Evolutionary conservation across 1,140 invertebrate genomes (phyloP).

Genomic region (Coptotermes formosanus): DNA sequence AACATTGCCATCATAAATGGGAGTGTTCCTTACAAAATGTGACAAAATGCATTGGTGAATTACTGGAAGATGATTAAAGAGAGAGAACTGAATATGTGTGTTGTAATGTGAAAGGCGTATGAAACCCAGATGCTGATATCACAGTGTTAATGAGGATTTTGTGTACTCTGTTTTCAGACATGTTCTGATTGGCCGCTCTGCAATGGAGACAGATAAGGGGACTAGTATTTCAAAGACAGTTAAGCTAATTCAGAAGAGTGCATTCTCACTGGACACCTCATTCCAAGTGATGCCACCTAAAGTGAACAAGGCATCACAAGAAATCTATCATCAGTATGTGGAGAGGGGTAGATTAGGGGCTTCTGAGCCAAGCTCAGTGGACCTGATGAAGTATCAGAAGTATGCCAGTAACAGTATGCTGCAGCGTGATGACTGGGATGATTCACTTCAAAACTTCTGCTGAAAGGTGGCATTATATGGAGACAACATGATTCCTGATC

Average conservation of each 20-base stretch:
- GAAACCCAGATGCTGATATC: too few species aligned
- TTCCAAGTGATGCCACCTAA: conserved; percentile 58
- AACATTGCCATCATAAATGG: too few species aligned
- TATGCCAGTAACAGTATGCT: conserved; percentile 40
- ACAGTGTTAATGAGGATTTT: too few species aligned
- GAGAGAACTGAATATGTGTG: too few species aligned
- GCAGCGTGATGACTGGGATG: conserved; percentile 24
- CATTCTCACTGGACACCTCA: conserved; percentile 52
- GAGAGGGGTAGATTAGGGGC: conserved; percentile 48
- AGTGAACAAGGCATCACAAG: conserved; percentile 58
- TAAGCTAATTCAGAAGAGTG: conserved; percentile 45
- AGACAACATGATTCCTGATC: too few species aligned
- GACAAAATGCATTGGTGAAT: too few species aligned
- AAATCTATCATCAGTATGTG: conserved; percentile 68
- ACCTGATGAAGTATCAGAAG: conserved; percentile 49
- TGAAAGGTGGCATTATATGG: too few species aligned
- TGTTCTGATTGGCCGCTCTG: conserved; percentile 55
- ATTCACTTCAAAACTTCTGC: background rate
- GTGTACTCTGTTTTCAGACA: conserved; percentile 45
- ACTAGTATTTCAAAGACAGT: conserved; percentile 46
- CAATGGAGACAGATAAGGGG: conserved; percentile 53
- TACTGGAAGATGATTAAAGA: too few species aligned
- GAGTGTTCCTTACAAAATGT: too few species aligned
- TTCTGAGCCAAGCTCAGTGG: conserved; percentile 44
- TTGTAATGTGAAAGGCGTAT: too few species aligned